These are phyloP conservation scores for Ferdinandea cuprea DNA, from an alignment of 2,888 invertebrate genomes.

Conservation along the genomic window DNA sequence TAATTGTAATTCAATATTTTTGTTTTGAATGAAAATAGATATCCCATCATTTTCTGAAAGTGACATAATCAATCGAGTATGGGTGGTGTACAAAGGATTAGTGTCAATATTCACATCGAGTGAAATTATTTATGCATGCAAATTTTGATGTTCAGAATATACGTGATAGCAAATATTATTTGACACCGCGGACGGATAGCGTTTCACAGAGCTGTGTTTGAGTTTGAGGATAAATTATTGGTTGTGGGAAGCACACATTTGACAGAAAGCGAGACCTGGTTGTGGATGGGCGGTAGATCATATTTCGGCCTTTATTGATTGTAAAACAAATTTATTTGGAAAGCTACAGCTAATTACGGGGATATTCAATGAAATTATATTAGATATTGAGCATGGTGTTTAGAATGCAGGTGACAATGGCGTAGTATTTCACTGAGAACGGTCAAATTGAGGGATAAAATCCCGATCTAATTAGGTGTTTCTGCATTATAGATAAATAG, in stretches of 20 bases:
- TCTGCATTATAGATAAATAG: too few relatives aligned
- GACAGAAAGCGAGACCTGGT: background rate
- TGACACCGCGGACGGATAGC: slow-evolving; percentile 44
- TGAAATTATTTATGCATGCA: slow-evolving; percentile 66
- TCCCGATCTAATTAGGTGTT: too few relatives aligned
- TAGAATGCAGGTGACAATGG: too few relatives aligned
- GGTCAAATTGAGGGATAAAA: too few relatives aligned
- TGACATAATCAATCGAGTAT: background rate
- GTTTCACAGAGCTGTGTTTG: slow-evolving; percentile 4
- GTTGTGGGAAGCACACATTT: background rate
- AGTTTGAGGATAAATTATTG: slow-evolving; percentile 53
- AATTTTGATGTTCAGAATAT: slow-evolving; percentile 57
- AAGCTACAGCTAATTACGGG: too few relatives aligned
- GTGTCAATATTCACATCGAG: slow-evolving; percentile 57
- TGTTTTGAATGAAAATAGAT: background rate
- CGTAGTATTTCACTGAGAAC: too few relatives aligned
- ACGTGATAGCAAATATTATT: slow-evolving; percentile 50
- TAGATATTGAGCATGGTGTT: too few relatives aligned
- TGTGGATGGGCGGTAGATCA: background rate
- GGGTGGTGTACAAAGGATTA: slow-evolving; percentile 21
- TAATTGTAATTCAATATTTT: background rate
- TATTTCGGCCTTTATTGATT: too few relatives aligned
- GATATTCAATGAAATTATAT: too few relatives aligned
- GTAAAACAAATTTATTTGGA: too few relatives aligned
- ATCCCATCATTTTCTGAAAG: slow-evolving; percentile 9